A percentile compares a stretch with the other conserved stretches of the same genome.
phyloP scores from a whole-genome alignment of 23 tunicate species.

The Trididemnum miniatum region DNA sequence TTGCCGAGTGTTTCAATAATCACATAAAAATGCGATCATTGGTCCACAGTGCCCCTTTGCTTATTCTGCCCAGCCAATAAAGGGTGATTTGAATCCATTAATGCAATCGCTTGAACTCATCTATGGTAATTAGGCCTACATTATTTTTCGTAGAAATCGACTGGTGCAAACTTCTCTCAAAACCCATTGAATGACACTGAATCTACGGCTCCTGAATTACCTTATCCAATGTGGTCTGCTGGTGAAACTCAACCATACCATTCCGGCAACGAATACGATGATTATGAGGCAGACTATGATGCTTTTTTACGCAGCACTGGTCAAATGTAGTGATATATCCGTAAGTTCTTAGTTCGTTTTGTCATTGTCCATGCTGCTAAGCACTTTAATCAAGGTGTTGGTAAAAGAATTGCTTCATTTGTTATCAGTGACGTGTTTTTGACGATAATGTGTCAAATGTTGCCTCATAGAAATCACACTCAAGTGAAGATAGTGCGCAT shows the following conservation, averaged over 20 bases:
- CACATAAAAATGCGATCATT: too few relatives aligned
- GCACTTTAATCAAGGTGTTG: too few relatives aligned
- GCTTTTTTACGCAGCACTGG: constrained; percentile 28
- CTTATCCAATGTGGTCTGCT: constrained; percentile 32
- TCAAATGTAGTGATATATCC: too few relatives aligned
- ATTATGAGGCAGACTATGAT: constrained; percentile 53
- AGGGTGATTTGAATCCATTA: neutral
- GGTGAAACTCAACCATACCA: constrained; percentile 41
- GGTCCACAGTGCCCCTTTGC: neutral
- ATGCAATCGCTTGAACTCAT: neutral
- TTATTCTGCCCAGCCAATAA: neutral
- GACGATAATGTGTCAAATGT: too few relatives aligned
- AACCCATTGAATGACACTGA: neutral
- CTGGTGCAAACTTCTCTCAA: neutral
- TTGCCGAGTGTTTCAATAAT: too few relatives aligned
- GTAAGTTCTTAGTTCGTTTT: too few relatives aligned
- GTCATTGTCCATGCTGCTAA: too few relatives aligned
- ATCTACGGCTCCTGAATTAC: neutral
- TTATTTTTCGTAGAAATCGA: neutral
- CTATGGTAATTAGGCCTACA: neutral
- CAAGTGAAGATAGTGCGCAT: too few relatives aligned
- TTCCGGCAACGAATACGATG: constrained; percentile 23
- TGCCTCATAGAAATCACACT: too few relatives aligned
- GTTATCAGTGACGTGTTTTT: too few relatives aligned
- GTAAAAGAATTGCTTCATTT: too few relatives aligned